Evolutionary conservation across 2,797 vertebrate genomes (phyloP).

Genomic region (Poecilia picta): DNA sequence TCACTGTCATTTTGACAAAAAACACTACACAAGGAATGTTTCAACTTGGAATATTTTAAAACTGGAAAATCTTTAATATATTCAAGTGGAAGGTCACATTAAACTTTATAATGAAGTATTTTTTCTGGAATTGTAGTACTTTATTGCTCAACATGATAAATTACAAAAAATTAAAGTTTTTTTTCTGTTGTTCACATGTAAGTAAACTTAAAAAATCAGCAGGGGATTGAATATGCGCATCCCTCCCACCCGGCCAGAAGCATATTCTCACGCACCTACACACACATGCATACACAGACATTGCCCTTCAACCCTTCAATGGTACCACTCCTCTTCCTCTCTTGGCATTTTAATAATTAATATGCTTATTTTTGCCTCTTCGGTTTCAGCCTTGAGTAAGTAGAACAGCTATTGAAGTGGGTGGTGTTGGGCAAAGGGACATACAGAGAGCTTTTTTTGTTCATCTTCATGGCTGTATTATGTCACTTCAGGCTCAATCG

Average conservation of each 20-base stretch:
- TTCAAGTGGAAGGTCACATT: neutral
- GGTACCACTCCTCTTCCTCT: conserved; percentile 52
- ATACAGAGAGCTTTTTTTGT: conserved; percentile 62
- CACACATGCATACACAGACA: conserved; percentile 35
- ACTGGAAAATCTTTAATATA: neutral
- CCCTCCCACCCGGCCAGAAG: neutral
- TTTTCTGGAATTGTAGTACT: neutral
- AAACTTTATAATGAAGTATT: neutral
- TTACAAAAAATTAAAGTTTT: neutral
- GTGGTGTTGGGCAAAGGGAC: conserved; percentile 72
- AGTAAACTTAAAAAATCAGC: neutral
- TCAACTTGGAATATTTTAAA: neutral
- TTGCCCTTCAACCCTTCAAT: conserved; percentile 38
- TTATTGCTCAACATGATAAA: neutral
- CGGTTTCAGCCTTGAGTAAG: conserved; percentile 55
- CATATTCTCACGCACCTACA: neutral
- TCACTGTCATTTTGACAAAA: neutral
- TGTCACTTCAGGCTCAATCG: conserved; percentile 10
- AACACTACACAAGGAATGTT: neutral
- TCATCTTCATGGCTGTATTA: conserved; percentile 42
- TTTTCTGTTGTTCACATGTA: neutral
- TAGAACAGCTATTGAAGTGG: conserved; percentile 66
- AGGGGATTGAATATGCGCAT: neutral
- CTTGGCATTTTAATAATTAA: conserved; percentile 75
- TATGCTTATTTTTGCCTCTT: conserved; percentile 73